Conservation (phyloP, 2,888 invertebrate genomes). For the Marronus borbonicus region DNA sequence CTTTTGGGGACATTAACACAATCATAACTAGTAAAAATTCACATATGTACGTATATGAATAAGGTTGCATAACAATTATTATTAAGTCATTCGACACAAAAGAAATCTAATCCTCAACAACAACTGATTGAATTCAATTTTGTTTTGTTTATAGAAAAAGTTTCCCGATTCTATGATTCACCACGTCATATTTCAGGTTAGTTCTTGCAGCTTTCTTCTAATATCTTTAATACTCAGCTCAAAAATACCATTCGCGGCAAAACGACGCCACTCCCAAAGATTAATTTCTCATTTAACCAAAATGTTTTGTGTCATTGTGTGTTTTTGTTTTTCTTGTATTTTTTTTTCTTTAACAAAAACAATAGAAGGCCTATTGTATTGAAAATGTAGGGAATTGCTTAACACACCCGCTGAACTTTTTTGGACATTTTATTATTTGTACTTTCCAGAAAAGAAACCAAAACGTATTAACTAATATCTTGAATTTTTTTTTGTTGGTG, state of each 20-base stretch:
- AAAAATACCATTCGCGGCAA: not conserved
- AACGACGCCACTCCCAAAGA: not conserved
- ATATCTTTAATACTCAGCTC: constrained; percentile 20
- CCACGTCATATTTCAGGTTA: constrained; percentile 54
- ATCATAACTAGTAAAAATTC: too few relatives aligned
- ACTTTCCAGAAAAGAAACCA: constrained; percentile 14
- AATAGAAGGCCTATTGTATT: not conserved
- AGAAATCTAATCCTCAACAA: too few relatives aligned
- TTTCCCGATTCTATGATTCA: constrained; percentile 54
- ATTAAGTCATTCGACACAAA: not conserved
- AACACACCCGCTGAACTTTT: constrained; percentile 3
- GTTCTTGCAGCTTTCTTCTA: constrained; percentile 45
- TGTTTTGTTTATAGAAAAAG: constrained; percentile 53
- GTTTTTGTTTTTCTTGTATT: not conserved
- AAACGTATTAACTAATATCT: constrained; percentile 25
- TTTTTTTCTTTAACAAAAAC: not conserved
- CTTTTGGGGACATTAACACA: too few relatives aligned
- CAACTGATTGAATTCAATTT: constrained; percentile 35
- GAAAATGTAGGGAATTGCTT: too few relatives aligned
- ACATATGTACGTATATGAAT: too few relatives aligned
- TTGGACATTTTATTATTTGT: constrained; percentile 1
- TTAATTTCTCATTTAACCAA: too few relatives aligned
- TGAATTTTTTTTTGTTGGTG: not conserved
- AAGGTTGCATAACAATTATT: too few relatives aligned
- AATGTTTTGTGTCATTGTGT: too few relatives aligned